Conservation (phyloP, 2,888 invertebrate species). For the Tipula unca region DNA sequence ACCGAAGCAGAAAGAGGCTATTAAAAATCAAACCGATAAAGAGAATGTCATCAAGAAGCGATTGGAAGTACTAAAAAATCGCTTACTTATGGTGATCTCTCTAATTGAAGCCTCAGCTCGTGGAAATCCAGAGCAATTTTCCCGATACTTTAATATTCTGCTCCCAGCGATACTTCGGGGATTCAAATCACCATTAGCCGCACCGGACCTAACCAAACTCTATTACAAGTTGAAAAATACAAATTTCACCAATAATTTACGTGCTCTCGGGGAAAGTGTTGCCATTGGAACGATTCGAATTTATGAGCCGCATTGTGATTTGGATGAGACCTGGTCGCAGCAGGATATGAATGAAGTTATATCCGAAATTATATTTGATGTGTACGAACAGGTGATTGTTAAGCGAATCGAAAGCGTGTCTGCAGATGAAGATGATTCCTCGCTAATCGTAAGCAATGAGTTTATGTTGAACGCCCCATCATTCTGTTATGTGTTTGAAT, state of each 20-base stretch:
- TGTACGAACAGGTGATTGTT: constrained; percentile 48
- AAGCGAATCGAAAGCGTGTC: constrained; percentile 27
- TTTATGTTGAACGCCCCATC: constrained; percentile 50
- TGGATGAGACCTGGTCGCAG: constrained; percentile 68
- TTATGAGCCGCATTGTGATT: constrained; percentile 69
- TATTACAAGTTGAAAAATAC: constrained; percentile 52
- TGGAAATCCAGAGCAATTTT: constrained; percentile 35
- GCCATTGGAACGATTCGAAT: constrained; percentile 66
- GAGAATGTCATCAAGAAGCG: constrained; percentile 69
- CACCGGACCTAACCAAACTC: constrained; percentile 54
- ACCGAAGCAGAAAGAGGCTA: constrained; percentile 86
- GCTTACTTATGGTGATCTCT: constrained; percentile 33
- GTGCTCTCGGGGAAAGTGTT: constrained; percentile 50
- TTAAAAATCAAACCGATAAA: constrained; percentile 76
- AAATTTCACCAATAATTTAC: constrained; percentile 44
- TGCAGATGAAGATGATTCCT: constrained; percentile 28
- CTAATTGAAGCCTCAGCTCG: constrained; percentile 35
- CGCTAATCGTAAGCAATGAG: constrained; percentile 21
- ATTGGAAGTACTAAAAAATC: constrained; percentile 49
- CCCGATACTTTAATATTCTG: constrained; percentile 35
- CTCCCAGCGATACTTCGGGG: constrained; percentile 39
- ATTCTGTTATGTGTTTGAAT: constrained; percentile 75
- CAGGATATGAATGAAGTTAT: constrained; percentile 56
- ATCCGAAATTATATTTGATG: constrained; percentile 49
- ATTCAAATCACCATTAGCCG: constrained; percentile 69